Evolutionary conservation across 2,113 vertebrate genomes (phyloP), one percentile per base, ranked within the genome.

Genomic region (Leucopsar rothschildi): DNA sequence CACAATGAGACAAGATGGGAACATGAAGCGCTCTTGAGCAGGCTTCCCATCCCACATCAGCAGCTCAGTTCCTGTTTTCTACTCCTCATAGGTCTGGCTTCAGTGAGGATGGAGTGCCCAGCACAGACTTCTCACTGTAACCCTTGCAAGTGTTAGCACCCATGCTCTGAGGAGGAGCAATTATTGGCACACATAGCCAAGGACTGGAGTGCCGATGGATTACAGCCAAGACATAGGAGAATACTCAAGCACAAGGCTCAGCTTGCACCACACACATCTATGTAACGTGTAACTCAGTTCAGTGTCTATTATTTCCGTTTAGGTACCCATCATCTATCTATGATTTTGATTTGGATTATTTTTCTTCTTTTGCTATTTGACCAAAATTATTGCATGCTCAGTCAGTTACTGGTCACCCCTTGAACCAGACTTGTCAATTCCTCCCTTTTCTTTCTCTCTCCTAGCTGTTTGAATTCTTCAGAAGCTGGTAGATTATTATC

Each of bases 401-500:
- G 35, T 71, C 45, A 71, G 72, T 70, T 92, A 31, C 49, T 45
- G 40, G 52, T 82, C 64, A 83, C 47, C 70, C 42, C 66, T 81
- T 93, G 88, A 95, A 92, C 56, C 25, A 86, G 53, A 66, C 45
- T 92, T 82, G 68, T 57, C 72, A 94, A 50, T 86, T 93, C 63
- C 63, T 87, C 69, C 59, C 25, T 66, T 70, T 90, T 70, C 60
- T 85, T 40, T 75, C 55, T 87, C 88, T 77, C 89, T 93, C 50
- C 66, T 77, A 82, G 92, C 50, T 91, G 71, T 91, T 95, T 15
- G 35, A 76, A 92, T 68, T 63, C 92, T 96, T 97, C 91, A 97
- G 92, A 96, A 94, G 86, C 69, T 79, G 64, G 80, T 76, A 95
- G 93, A 96, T 85, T 94, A 77, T 96, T 97, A 97, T 96, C 96